Evolutionary conservation across 2,113 vertebrate species (phyloP), one percentile per base, ranked within the genome.

Genomic region (Strix uralensis): DNA sequence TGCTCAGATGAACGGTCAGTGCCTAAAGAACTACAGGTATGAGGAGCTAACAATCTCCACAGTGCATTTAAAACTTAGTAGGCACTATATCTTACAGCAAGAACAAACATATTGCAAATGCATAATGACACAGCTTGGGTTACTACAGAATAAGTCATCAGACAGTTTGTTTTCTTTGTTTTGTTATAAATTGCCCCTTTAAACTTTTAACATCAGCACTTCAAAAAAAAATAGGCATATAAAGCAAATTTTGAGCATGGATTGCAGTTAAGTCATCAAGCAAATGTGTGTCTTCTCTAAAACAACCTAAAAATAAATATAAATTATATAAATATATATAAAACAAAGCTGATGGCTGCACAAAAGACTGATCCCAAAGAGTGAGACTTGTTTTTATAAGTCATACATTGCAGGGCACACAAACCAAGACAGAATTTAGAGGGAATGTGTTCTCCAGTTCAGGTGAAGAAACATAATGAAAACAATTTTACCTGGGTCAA

Each of bases 401-500:
- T 51, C 46, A 80, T 49, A 54, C 1, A 55, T 36, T 87, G 22
- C 55, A 92, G 44, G 32, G 15, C 46, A 88, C 78, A 80, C 13
- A 82, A 79, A 86, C 7, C 30, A 71, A 74, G 79, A 79, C 0
- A 29, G 62, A 72, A 93, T 84, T 71, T 85, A 82, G 51, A 49
- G 13, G 21, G n/a, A 95, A 87, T 82, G 3, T 75, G 23, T 84
- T 94, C 54, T 70, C 26, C 46, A 73, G n/a, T 70, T 84, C 79
- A 84, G 46, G 42, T 67, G 54, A 94, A 94, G 54, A 83, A 94
- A 81, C 9, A 54, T 52, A 92, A 79, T 29, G 26, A 59, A 85
- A 95, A 62, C 2, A 13, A 96, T 96, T 96, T 95, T 75, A 46
- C 26, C 10, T 49, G 38, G 81, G 88, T 95, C 86, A 95, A 81